phyloP scores from a whole-genome alignment of 2,888 invertebrate species.

The Zygothrica quintamaculata region DNA sequence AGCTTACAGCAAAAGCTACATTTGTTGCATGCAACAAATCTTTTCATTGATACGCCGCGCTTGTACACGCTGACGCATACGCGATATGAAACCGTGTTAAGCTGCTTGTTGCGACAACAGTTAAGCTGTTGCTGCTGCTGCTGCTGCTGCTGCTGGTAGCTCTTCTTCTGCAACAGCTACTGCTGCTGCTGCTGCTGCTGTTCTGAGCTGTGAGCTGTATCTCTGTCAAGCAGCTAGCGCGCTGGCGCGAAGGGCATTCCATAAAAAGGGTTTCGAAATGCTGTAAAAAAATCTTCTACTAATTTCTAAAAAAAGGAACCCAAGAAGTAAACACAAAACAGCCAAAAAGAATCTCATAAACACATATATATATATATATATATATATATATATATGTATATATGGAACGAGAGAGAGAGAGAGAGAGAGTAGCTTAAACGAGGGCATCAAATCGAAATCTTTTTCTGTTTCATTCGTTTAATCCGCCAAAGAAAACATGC shows the following conservation, averaged over 20 bases:
- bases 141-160: too few relatives aligned
- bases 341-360: conserved; percentile 33
- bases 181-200: not conserved
- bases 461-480: conserved; percentile 67
- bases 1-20: too few relatives aligned
- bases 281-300: conserved; percentile 41
- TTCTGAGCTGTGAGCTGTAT: too few relatives aligned
- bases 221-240: too few relatives aligned
- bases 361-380: conserved; percentile 4
- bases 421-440: conserved; percentile 16
- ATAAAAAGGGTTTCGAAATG: conserved; percentile 7
- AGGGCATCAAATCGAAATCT: conserved; percentile 43
- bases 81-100: conserved; percentile 51
- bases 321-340: conserved; percentile 42
- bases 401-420: too few relatives aligned
- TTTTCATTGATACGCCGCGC: not conserved
- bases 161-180: too few relatives aligned
- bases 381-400: conserved; percentile 1
- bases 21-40: not conserved
- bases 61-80: conserved; percentile 26
- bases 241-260: not conserved
- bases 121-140: conserved; percentile 46
- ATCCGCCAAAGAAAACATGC: conserved; percentile 76
- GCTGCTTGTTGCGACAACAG: conserved; percentile 72
- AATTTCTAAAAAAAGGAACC: conserved; percentile 63